Percentiles rank a stretch among this genome's conserved stretches.
Evolutionary conservation across 2,113 vertebrate species (phyloP).

Genomic region (Misgurnus mizolepis): DNA sequence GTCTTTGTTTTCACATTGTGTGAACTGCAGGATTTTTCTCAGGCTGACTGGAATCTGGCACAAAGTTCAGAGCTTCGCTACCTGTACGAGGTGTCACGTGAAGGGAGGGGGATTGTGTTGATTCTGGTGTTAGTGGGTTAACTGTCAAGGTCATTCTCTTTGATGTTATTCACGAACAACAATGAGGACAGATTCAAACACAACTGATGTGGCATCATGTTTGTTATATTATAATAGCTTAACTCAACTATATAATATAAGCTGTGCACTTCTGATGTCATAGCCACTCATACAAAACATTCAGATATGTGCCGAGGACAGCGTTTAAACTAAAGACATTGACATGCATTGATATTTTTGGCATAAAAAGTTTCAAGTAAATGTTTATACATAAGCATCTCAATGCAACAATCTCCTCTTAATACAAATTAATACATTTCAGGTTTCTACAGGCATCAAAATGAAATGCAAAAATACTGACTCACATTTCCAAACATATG

Average conservation of each 20-base stretch:
- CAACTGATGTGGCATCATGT: background rate
- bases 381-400: too few relatives aligned
- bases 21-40: constrained; percentile 15
- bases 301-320: too few relatives aligned
- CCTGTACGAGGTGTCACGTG: background rate
- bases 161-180: background rate
- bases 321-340: too few relatives aligned
- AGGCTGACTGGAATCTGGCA: constrained; percentile 21
- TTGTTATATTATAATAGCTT: background rate
- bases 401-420: background rate
- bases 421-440: too few relatives aligned
- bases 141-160: background rate
- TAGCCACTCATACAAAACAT: too few relatives aligned
- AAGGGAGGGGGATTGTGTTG: background rate
- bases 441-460: too few relatives aligned
- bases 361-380: too few relatives aligned
- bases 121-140: background rate
- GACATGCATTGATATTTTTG: too few relatives aligned
- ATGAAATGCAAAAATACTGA: too few relatives aligned
- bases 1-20: background rate
- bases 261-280: too few relatives aligned
- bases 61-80: constrained; percentile 27
- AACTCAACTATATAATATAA: background rate
- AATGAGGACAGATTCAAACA: background rate
- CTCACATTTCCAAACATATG: too few relatives aligned